Evolutionary conservation across 1,140 invertebrate species (phyloP).

Genomic region (Ceratoteleas bidentatus): DNA sequence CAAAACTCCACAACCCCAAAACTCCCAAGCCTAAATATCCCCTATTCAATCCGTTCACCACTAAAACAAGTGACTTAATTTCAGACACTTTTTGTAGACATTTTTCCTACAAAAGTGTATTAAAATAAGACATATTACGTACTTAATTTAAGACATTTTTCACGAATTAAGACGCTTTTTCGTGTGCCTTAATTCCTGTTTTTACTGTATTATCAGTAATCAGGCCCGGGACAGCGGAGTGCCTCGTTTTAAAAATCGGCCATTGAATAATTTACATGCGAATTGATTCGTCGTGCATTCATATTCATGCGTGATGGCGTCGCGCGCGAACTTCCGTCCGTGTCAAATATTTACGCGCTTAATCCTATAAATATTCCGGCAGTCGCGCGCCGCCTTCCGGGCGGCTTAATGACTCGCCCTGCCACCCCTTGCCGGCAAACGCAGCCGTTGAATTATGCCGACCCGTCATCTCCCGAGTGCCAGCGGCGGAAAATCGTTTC

Average conservation of each 20-base stretch:
- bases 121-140: no score
- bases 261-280: slow-evolving; percentile 42
- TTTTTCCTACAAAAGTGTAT: no score
- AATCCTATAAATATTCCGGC: slow-evolving; percentile 44
- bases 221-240: neutral
- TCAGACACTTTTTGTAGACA: no score
- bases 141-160: no score
- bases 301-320: slow-evolving; percentile 22
- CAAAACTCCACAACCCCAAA: no score
- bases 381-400: slow-evolving; percentile 19
- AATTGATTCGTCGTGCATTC: slow-evolving; percentile 40
- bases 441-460: slow-evolving; percentile 31
- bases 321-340: slow-evolving; percentile 14
- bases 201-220: no score
- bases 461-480: slow-evolving; percentile 24
- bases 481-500: slow-evolving; percentile 48
- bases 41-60: no score
- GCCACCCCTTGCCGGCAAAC: no score
- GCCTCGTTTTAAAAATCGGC: slow-evolving; percentile 19
- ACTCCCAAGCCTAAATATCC: no score
- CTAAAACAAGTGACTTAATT: no score
- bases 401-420: slow-evolving; percentile 28
- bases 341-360: slow-evolving; percentile 48
- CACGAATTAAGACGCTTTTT: no score
- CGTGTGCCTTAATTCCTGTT: no score